Evolutionary conservation across 2,797 vertebrate genomes (phyloP).

Genomic region (Yasuhikotakia modesta): DNA sequence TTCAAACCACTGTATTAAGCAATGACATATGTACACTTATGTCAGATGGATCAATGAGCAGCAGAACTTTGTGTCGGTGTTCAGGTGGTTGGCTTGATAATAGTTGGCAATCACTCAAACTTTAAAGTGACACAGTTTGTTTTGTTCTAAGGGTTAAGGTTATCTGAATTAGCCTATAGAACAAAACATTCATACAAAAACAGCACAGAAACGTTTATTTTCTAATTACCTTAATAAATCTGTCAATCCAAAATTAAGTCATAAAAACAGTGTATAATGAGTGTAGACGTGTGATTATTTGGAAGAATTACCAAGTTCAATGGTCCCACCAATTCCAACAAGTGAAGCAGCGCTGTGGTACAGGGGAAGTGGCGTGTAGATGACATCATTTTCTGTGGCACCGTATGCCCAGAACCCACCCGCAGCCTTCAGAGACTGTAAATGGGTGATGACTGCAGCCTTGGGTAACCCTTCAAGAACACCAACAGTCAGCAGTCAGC

Average conservation of each 20-base stretch:
- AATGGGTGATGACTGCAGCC: conserved; percentile 86
- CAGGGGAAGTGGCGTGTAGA: conserved; percentile 88
- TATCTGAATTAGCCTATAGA: too few species aligned
- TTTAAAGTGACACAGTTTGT: too few species aligned
- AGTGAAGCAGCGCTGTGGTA: conserved; percentile 90
- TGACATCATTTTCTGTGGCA: conserved; percentile 74
- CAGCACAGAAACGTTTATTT: too few species aligned
- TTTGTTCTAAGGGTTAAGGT: too few species aligned
- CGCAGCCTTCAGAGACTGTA: conserved; percentile 85
- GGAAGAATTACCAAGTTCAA: conserved; percentile 81
- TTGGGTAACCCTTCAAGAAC: conserved; percentile 85
- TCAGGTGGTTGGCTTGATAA: neutral
- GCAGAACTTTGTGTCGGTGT: neutral
- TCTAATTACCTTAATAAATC: too few species aligned
- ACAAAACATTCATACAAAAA: too few species aligned
- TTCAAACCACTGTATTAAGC: neutral
- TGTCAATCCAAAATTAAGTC: too few species aligned
- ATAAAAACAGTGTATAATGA: neutral
- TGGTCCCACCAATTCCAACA: conserved; percentile 84
- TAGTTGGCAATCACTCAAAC: neutral
- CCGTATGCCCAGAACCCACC: conserved; percentile 84
- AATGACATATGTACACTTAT: too few species aligned
- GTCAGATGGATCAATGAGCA: neutral
- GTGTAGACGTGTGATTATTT: neutral
- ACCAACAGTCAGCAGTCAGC: neutral